Conservation (phyloP, 1,140 invertebrate species). For the Ectropis grisescens region DNA sequence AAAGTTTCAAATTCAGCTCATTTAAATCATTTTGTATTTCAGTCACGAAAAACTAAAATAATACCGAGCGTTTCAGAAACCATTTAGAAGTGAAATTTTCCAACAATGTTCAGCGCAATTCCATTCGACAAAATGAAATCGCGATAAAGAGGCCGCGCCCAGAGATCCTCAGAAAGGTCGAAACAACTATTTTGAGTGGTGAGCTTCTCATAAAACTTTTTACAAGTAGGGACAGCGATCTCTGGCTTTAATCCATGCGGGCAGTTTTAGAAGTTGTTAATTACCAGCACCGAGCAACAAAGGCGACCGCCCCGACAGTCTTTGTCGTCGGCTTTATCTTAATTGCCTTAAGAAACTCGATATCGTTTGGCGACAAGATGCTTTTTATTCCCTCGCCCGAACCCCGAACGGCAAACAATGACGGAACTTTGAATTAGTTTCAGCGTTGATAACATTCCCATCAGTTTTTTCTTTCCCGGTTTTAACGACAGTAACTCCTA, state of each 20-base stretch:
- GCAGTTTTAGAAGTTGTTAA: constrained; percentile 24
- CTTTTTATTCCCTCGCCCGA: constrained; percentile 34
- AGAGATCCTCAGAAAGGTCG: too few species aligned
- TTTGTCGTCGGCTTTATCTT: constrained; percentile 47
- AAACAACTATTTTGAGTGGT: too few species aligned
- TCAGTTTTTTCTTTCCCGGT: constrained; percentile 18
- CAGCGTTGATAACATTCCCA: constrained; percentile 41
- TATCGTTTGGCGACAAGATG: constrained; percentile 46
- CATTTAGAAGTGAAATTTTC: too few species aligned
- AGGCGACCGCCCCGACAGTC: constrained; percentile 24
- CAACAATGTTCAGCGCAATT: too few species aligned
- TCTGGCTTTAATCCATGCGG: constrained; percentile 25
- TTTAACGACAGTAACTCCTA: constrained; percentile 29
- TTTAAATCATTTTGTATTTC: too few species aligned
- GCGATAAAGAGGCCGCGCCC: too few species aligned
- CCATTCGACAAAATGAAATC: too few species aligned
- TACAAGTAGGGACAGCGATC: too few species aligned
- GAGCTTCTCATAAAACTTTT: too few species aligned
- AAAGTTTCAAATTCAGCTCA: too few species aligned
- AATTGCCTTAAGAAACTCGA: constrained; percentile 53
- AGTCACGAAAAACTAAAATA: too few species aligned
- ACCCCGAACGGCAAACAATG: constrained; percentile 34
- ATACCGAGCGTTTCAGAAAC: too few species aligned
- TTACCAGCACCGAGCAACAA: constrained; percentile 42
- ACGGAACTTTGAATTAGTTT: constrained; percentile 48